Base-by-base conservation (phyloP, 35 echinoderm and acorn worm genomes). In the Heliocidaris tuberculata region DNA sequence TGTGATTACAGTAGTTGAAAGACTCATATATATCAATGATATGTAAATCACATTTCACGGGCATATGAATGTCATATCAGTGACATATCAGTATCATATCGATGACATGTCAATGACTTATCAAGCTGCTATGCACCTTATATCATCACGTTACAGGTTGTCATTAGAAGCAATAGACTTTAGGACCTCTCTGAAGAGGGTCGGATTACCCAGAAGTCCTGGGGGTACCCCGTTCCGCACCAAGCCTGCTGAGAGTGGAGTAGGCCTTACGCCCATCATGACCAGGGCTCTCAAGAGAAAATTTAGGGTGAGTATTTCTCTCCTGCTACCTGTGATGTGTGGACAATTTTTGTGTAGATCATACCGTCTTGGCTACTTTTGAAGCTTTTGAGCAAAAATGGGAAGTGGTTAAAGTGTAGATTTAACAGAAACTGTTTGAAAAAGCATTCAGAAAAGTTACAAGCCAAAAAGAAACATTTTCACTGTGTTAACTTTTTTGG, bases 241-340 rank as follows among this genome's bases (percentile, higher is more conserved):
- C 7, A 88, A 56, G 17, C 85, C 27, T 7, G 15, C 27, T 21
- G 95, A 94, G 60, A 94, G 86, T 49, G 96, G 96, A 10, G 92
- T 88, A 9, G 96, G 96, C 13, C 95, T 97, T 13, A 97, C 96
- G 48, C 96, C 96, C 60, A 86, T 97, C 59, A 97, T 97, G 96
- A 96, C 96, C 19, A 96, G 49, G 86, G 96, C 96, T 29, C 90
- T 97, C 59, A 90, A 88, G 12, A 96, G 88, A 52, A 97, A 97
- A 89, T 97, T 97, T 49, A 97, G 52, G 93, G 96, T 97, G 49
- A 49, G 32, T 49, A 15, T 27, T 4, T 78, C 27, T 21, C 15
- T 8, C 12, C 59, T 15, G 10, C 59, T 19, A 10, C 21, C 27
- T 7, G 7, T 78, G 21, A 19, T 78, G 27, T 27, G 65, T 7